Conservation (phyloP, 2,797 vertebrate genomes). For the Apogon hyalosoma region DNA sequence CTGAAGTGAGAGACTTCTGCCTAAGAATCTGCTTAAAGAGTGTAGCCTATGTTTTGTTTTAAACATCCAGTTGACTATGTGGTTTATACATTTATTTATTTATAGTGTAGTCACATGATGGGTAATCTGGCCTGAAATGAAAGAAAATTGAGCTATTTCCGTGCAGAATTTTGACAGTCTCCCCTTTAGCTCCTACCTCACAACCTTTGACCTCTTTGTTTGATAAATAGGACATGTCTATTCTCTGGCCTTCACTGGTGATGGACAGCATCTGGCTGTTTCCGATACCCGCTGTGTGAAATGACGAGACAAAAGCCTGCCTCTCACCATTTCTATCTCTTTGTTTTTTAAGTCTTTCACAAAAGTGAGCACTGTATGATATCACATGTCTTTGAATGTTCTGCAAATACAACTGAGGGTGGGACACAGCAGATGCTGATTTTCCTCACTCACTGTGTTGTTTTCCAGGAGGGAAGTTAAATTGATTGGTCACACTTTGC, state of each 20-base stretch:
- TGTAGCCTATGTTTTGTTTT: background rate
- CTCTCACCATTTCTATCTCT: slow-evolving; percentile 64
- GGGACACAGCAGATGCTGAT: slow-evolving; percentile 74
- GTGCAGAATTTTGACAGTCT: slow-evolving; percentile 42
- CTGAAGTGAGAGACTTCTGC: background rate
- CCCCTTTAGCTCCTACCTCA: slow-evolving; percentile 32
- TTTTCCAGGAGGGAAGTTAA: slow-evolving; percentile 71
- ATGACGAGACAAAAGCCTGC: slow-evolving; percentile 66
- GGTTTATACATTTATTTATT: slow-evolving; percentile 5
- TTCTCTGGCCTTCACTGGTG: slow-evolving; percentile 64
- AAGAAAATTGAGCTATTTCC: slow-evolving; percentile 10
- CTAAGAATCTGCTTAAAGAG: background rate
- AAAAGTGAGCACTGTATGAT: slow-evolving; percentile 58
- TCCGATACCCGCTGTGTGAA: slow-evolving; percentile 73
- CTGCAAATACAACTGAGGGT: slow-evolving; percentile 46
- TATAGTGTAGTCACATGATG: background rate
- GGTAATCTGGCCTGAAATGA: slow-evolving; percentile 17
- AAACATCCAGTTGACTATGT: background rate
- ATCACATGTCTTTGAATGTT: slow-evolving; percentile 66
- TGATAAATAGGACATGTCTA: slow-evolving; percentile 70
- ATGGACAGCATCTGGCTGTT: slow-evolving; percentile 76
- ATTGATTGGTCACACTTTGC: slow-evolving; percentile 79
- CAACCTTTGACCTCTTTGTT: slow-evolving; percentile 69
- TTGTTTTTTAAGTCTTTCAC: slow-evolving; percentile 42
- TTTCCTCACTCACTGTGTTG: slow-evolving; percentile 65